These are phyloP conservation scores for Trinectes maculatus DNA, from an alignment of 2,113 vertebrate genomes.

Conservation along the genomic window DNA sequence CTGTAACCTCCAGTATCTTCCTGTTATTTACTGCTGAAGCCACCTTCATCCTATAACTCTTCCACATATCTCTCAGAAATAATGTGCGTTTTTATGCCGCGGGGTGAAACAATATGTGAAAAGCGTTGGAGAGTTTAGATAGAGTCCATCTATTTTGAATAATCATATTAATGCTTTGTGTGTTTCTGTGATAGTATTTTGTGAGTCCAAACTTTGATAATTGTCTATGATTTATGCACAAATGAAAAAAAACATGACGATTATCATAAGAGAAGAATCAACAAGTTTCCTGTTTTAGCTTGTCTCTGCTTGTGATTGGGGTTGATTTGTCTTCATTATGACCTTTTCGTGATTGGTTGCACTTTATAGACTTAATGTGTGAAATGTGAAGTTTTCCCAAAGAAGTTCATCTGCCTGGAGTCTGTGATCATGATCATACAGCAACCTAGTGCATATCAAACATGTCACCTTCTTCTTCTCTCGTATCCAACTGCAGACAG, in stretches of 20 bases:
- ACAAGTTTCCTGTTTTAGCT: slow-evolving; percentile 22
- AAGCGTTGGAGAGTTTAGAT: slow-evolving; percentile 34
- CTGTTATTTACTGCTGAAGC: slow-evolving; percentile 24
- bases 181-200: slow-evolving; percentile 36
- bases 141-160: slow-evolving; percentile 58
- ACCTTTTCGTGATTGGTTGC: slow-evolving; percentile 49
- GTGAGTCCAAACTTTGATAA: slow-evolving; percentile 30
- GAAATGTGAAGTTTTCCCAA: slow-evolving; percentile 66
- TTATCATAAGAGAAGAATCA: not conserved
- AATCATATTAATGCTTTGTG: slow-evolving; percentile 34
- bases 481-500: slow-evolving; percentile 6
- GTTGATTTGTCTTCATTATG: slow-evolving; percentile 65
- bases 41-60: slow-evolving; percentile 4
- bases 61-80: slow-evolving; percentile 5
- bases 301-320: slow-evolving; percentile 51
- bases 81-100: slow-evolving; percentile 34
- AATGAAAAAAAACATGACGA: slow-evolving; percentile 7
- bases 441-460: slow-evolving; percentile 49
- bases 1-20: slow-evolving; percentile 27
- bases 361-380: slow-evolving; percentile 31
- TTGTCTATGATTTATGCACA: slow-evolving; percentile 29
- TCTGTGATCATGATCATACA: slow-evolving; percentile 51
- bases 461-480: slow-evolving; percentile 35
- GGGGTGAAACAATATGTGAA: slow-evolving; percentile 8
- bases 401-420: slow-evolving; percentile 65